Conservation (phyloP, 2,888 invertebrate genomes). For the Nycteola revayana region DNA sequence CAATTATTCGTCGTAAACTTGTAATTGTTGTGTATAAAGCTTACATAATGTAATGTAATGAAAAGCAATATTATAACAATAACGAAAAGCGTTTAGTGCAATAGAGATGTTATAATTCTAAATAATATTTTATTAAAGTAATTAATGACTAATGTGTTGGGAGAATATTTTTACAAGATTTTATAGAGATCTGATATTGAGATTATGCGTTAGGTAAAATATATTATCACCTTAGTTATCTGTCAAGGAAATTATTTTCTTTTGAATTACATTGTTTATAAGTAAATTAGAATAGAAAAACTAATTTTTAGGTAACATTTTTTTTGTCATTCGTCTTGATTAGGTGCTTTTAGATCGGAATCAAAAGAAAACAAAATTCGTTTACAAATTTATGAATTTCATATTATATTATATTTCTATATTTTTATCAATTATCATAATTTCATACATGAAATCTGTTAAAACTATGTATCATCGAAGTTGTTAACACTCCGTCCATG, state of each 20-base stretch:
- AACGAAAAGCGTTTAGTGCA: slow-evolving; percentile 66
- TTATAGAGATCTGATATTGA: slow-evolving; percentile 77
- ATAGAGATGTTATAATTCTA: slow-evolving; percentile 73
- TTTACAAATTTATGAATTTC: slow-evolving; percentile 10
- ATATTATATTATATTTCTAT: slow-evolving; percentile 10
- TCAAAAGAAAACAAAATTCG: slow-evolving; percentile 14
- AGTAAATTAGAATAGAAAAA: slow-evolving; percentile 28
- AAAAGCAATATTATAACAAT: slow-evolving; percentile 68
- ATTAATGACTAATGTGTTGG: slow-evolving; percentile 43
- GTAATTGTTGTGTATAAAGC: slow-evolving; percentile 46
- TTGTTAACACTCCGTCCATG: slow-evolving; percentile 76
- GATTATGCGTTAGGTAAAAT: slow-evolving; percentile 62
- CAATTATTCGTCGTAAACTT: slow-evolving; percentile 32
- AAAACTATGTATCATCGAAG: slow-evolving; percentile 32
- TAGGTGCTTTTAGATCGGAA: slow-evolving; percentile 39
- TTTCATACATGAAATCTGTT: slow-evolving; percentile 8
- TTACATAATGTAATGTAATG: slow-evolving; percentile 52
- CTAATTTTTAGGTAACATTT: slow-evolving; percentile 27
- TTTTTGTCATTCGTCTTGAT: slow-evolving; percentile 27
- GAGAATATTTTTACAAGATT: slow-evolving; percentile 51
- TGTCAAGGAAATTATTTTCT: slow-evolving; percentile 45
- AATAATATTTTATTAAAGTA: slow-evolving; percentile 60
- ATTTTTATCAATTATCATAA: not conserved
- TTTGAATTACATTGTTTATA: slow-evolving; percentile 34
- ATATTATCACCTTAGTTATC: slow-evolving; percentile 47